These are phyloP conservation scores for Cepaea hortensis DNA, from an alignment of 2,888 invertebrate genomes.

Conservation along the genomic window DNA sequence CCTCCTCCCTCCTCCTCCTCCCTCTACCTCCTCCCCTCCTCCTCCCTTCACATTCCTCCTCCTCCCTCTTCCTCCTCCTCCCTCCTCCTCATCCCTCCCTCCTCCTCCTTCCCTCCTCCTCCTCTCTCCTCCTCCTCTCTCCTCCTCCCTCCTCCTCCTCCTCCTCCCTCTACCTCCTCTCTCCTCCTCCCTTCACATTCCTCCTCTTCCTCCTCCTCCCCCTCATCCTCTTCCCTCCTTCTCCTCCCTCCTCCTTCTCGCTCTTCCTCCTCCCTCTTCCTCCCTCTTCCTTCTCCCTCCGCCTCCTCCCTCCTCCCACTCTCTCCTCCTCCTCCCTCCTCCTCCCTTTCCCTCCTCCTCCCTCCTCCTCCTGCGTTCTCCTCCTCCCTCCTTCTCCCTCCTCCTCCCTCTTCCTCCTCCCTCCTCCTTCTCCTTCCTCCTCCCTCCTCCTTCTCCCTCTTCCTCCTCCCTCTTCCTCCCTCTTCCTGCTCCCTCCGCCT, in stretches of 20 bases:
- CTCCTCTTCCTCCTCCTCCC: conserved; percentile 12
- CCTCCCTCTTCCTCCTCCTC: conserved; percentile 4
- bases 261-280: background rate
- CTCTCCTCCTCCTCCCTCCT: conserved; percentile 1
- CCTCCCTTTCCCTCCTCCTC: background rate
- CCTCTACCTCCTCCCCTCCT: conserved; percentile 5
- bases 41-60: too few species aligned
- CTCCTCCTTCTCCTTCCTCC: background rate
- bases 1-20: conserved; percentile 7
- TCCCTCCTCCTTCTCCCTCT: background rate
- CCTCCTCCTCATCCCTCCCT: too few species aligned
- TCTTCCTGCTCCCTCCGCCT: too few species aligned
- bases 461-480: too few species aligned
- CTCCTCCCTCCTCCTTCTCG: conserved; percentile 15
- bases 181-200: too few species aligned
- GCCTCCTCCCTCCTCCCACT: too few species aligned
- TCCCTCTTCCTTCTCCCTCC: conserved; percentile 20
- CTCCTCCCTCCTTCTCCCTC: conserved; percentile 21
- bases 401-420: background rate
- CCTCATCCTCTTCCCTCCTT: background rate
- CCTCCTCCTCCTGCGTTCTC: too few species aligned
- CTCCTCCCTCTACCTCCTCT: too few species aligned
- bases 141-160: conserved; percentile 1
- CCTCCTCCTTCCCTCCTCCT: conserved; percentile 2
- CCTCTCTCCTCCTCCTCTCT: conserved; percentile 3